Base-by-base conservation (phyloP, 1,140 invertebrate genomes). In the Euura saliciscinereae region DNA sequence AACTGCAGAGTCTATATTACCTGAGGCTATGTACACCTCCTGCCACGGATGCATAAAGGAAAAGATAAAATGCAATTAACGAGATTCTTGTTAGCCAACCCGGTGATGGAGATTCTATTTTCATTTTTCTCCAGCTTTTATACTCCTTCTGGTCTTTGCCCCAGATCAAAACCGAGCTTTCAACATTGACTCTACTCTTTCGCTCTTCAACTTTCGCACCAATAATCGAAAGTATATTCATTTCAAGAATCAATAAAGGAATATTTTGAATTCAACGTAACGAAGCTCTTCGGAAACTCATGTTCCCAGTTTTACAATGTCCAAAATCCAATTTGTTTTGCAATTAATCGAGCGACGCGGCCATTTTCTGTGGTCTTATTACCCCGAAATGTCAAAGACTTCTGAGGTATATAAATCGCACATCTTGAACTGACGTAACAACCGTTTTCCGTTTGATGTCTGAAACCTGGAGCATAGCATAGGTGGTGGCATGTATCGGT, bases 21-120 rank as follows among this genome's bases (percentile, higher is more conserved):
- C 51, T 59, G 51, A 59, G 51, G 51, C 51, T 59, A 59, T 59
- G 51, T 59, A 6, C 28, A 28, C 51, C 51, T 59, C 6, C 13
- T 59, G 51, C 51, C 51, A 59, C 51, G 51, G 51, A n/a, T 59
- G 51, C 51, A 6, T 59, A n/a, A 6, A 59, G 51, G 51, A 59
- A 28, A n/a, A 59, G 51, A 59, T 59, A 6, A 59, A 59, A 59
- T 59, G 51, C 51, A 59, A 59, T 59, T 59, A 59, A n/a, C 51
- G 51, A 59, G 51, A 59, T 59, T 59, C 51, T 59, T 59, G 51
- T 59, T 59, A 59, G 51, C 51, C 51, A 59, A 59, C 51, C 51
- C 13, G 51, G 51, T 4, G 51, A 59, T 59, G 6, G 5, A 59
- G 51, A 59, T n/a, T 59, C 51, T n/a, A 59, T 59, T 59, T 59